Conservation (phyloP, 2,113 vertebrate species). For the Halichoerus grypus region DNA sequence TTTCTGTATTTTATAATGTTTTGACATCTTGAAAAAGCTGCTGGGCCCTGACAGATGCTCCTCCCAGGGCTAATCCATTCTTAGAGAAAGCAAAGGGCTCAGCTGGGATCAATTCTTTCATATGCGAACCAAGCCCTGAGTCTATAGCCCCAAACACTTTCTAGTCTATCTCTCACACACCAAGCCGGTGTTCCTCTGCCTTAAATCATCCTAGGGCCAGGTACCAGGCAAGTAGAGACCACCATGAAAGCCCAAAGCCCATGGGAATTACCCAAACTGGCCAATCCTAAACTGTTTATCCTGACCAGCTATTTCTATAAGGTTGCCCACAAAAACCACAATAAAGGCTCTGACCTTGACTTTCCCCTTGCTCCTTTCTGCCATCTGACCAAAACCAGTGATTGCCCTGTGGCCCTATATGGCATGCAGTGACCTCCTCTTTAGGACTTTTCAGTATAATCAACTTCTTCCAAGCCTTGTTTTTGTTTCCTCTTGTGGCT, state of each 20-base stretch:
- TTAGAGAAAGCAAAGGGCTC: neutral
- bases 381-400: neutral
- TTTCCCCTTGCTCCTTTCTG: neutral
- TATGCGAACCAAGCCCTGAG: neutral
- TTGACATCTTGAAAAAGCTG: neutral
- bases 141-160: neutral
- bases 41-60: neutral
- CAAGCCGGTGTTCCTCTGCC: neutral
- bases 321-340: neutral
- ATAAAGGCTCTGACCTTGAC: neutral
- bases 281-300: neutral
- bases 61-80: neutral
- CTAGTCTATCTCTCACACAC: neutral
- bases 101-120: neutral
- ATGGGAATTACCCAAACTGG: neutral
- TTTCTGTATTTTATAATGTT: slow-evolving; percentile 7
- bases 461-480: neutral
- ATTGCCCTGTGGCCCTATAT: neutral
- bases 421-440: neutral
- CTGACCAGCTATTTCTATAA: neutral
- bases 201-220: no score
- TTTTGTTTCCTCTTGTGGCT: neutral
- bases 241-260: neutral
- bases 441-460: neutral
- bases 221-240: neutral